Evolutionary conservation across 2,797 vertebrate species (phyloP).

Genomic region (Acipenser oxyrinchus): DNA sequence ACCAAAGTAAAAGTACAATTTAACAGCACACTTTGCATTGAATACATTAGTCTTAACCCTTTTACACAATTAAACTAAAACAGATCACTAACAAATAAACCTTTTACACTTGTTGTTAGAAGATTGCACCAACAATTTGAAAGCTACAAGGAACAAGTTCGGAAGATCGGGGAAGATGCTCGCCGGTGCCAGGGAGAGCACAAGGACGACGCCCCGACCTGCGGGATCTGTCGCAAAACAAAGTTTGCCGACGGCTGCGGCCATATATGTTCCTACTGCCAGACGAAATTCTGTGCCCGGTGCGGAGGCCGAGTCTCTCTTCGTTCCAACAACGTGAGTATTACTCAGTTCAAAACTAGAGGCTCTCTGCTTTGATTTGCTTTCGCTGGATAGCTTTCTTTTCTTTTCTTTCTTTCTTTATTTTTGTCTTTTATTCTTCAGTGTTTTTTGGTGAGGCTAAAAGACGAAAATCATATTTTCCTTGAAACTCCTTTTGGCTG

Average conservation of each 20-base stretch:
- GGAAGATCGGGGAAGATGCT: slow-evolving; percentile 87
- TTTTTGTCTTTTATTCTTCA: slow-evolving; percentile 11
- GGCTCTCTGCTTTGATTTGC: no score
- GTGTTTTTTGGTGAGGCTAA: not conserved
- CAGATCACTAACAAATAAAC: not conserved
- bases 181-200: slow-evolving; percentile 82
- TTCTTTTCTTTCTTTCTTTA: slow-evolving; percentile 13
- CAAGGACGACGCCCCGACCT: slow-evolving; percentile 95
- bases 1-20: no score
- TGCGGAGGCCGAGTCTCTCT: slow-evolving; percentile 93
- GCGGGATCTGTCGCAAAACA: slow-evolving; percentile 95
- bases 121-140: slow-evolving; percentile 97
- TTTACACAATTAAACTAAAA: slow-evolving; percentile 15
- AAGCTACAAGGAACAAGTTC: slow-evolving; percentile 97
- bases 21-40: no score
- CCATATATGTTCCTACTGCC: slow-evolving; percentile 95
- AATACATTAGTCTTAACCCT: no score
- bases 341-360: not conserved
- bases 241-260: slow-evolving; percentile 97
- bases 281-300: slow-evolving; percentile 94
- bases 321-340: slow-evolving; percentile 94
- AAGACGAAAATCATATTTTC: no score
- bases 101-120: slow-evolving; percentile 53
- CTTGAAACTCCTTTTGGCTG: no score
- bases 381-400: no score